These are phyloP conservation scores for Saturnia japonica DNA, from an alignment of 2,888 invertebrate genomes.

Conservation along the genomic window DNA sequence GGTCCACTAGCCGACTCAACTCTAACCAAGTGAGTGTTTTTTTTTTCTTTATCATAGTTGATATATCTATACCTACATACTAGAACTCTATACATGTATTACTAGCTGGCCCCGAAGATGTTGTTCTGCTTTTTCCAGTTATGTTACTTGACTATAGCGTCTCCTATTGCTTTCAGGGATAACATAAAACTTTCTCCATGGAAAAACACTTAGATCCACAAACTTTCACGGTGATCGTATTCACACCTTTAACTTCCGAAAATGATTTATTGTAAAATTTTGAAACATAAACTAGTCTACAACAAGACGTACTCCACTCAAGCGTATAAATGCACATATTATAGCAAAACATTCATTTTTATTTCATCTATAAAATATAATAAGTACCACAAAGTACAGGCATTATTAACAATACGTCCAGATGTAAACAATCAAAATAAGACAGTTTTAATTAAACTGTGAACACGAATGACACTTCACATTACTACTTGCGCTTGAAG, in stretches of 20 bases:
- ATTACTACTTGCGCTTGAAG: constrained; percentile 26
- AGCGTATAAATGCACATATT: not conserved
- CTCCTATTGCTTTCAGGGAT: too few relatives aligned
- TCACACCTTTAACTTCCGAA: too few relatives aligned
- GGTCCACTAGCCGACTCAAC: constrained; percentile 89
- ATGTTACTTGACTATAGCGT: too few relatives aligned
- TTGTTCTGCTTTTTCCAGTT: too few relatives aligned
- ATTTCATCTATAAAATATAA: not conserved
- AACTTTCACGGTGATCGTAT: too few relatives aligned
- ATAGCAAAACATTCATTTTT: not conserved
- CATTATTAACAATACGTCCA: not conserved
- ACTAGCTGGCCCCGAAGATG: too few relatives aligned
- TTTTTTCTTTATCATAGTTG: not conserved
- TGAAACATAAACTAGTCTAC: too few relatives aligned
- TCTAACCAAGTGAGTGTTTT: constrained; percentile 80
- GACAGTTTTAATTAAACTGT: not conserved
- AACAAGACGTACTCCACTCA: not conserved
- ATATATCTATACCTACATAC: not conserved
- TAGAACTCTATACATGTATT: not conserved
- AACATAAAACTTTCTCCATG: too few relatives aligned
- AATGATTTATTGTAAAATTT: too few relatives aligned
- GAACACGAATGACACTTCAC: constrained; percentile 25
- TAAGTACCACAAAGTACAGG: not conserved
- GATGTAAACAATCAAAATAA: constrained; percentile 1
- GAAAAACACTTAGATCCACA: too few relatives aligned